Conservation (phyloP, 2,888 invertebrate species). For the Xanthorhoe designata region DNA sequence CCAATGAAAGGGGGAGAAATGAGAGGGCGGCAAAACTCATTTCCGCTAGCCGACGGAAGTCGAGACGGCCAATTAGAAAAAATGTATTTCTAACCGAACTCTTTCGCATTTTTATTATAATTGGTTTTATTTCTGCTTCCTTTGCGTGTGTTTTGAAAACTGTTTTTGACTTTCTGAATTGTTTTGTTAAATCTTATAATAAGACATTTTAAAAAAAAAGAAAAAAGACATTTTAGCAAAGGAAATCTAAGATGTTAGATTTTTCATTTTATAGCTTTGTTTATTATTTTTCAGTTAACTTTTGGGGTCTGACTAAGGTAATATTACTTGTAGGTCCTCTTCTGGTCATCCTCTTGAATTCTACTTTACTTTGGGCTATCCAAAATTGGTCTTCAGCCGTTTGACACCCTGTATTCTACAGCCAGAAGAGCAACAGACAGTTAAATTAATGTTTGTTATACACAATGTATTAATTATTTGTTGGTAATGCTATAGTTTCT, state of each 20-base stretch:
- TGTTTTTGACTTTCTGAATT: neutral
- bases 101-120: slow-evolving; percentile 65
- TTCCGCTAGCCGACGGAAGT: slow-evolving; percentile 77
- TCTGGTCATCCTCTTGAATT: too few species aligned
- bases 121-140: slow-evolving; percentile 60
- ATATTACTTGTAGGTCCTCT: too few species aligned
- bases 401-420: too few species aligned
- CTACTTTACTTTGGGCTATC: too few species aligned
- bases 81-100: slow-evolving; percentile 69
- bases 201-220: neutral
- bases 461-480: too few species aligned
- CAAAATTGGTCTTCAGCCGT: too few species aligned
- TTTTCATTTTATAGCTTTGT: neutral
- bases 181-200: neutral
- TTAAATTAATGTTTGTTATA: too few species aligned
- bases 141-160: slow-evolving; percentile 34
- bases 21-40: slow-evolving; percentile 73
- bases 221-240: too few species aligned
- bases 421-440: too few species aligned
- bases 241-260: neutral
- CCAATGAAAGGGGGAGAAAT: slow-evolving; percentile 44
- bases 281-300: too few species aligned
- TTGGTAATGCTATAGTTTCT: too few species aligned
- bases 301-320: too few species aligned
- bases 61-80: slow-evolving; percentile 77